A percentile compares a stretch with the other conserved stretches of the same genome.
These are phyloP conservation scores for Caenorhabditis sp. DNA, from an alignment of 2,888 invertebrate species.

Conservation along the genomic window DNA sequence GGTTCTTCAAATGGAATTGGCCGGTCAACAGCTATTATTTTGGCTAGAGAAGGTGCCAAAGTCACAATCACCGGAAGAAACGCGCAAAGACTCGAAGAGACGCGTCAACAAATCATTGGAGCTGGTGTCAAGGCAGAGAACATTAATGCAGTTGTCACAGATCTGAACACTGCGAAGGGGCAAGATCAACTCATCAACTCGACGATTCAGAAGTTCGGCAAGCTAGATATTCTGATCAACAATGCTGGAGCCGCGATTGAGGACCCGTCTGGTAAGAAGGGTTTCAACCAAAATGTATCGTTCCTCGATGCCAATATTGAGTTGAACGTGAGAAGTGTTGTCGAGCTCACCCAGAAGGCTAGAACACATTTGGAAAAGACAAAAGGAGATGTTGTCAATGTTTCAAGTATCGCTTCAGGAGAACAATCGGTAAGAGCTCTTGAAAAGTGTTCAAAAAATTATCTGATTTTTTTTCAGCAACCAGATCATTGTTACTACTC, in stretches of 20 bases:
- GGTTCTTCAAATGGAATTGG: conserved; percentile 54
- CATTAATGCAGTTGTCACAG: conserved; percentile 15
- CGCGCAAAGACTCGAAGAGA: conserved; percentile 6
- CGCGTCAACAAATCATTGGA: conserved; percentile 15
- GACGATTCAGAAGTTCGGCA: conserved; percentile 21
- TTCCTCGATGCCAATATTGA: conserved; percentile 6
- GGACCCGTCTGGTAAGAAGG: conserved; percentile 8
- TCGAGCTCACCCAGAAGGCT: conserved; percentile 26
- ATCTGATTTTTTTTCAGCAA: neutral
- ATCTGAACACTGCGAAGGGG: neutral
- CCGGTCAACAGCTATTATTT: conserved; percentile 33
- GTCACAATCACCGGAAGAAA: conserved; percentile 46
- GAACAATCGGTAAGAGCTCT: conserved; percentile 10
- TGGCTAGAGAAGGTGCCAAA: conserved; percentile 40
- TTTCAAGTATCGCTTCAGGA: conserved; percentile 22
- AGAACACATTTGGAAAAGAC: conserved; percentile 10
- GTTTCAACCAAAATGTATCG: conserved; percentile 12
- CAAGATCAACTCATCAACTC: conserved; percentile 12
- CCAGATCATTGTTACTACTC: conserved; percentile 10
- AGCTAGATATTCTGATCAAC: conserved; percentile 27
- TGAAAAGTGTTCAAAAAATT: neutral
- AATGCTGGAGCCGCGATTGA: conserved; percentile 15
- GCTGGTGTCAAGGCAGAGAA: conserved; percentile 25
- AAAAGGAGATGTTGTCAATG: conserved; percentile 34
- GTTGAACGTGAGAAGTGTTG: conserved; percentile 15